Evolutionary conservation across 2,113 vertebrate genomes (phyloP), one percentile per base, ranked within the genome.

Genomic region (Erpornis zantholeuca): DNA sequence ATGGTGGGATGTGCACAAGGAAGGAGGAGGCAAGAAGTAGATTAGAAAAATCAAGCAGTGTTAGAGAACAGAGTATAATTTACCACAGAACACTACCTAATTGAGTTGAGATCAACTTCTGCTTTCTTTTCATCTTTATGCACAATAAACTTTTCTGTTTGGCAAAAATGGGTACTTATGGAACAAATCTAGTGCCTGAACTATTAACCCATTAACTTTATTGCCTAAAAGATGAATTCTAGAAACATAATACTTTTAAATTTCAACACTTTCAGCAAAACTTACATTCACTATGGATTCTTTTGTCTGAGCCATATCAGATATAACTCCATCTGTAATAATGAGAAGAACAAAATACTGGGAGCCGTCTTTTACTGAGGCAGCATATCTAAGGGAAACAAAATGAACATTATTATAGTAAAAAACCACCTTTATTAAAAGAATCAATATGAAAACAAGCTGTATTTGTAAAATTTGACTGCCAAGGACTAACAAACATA

Each of bases 341-440:
- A 99, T 99, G 96, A 99, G 99, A 80, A 99, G 98, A 93, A 99
- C 97, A 96, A 99, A 99, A 97, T 99, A 99, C 98, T 99, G 99
- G n/a, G 99, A 99, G 91, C 99, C 99, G 49, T 99, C 99, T 96
- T 99, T 99, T 93, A 99, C 98, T 3, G 99, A 99, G 28, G 99
- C 97, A 81, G 99, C 99, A 36, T 99, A 99, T 93, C 99, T 99
- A 93, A 68, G 89, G 86, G 44, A 87, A 90, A 71, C 91, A 28
- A 65, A 92, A 88, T 11, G 35, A 82, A 68, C 18, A 60, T 80
- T 28, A 42, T 31, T 49, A 86, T 15, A 88, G 17, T 33, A 53
- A 71, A 94, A 81, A 2, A 33, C 12, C 6, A 9, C 9, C 38
- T 40, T 54, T 57, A 49, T 40, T n/a, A 82, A 60, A 85, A 17